These are phyloP conservation scores for Zosterops japonicus DNA, from an alignment of 2,113 vertebrate genomes.

Conservation along the genomic window DNA sequence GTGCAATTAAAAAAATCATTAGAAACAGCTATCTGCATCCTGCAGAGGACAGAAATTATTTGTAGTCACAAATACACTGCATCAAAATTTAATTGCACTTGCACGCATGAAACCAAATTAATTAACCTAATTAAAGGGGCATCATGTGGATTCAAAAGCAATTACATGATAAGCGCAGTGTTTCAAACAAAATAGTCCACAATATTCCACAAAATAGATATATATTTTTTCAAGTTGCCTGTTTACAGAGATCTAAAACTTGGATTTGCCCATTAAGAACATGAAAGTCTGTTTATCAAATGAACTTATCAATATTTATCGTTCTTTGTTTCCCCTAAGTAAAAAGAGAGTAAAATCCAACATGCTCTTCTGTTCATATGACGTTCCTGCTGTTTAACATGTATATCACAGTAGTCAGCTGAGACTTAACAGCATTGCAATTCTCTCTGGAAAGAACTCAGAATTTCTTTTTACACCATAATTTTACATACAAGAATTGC, in stretches of 20 bases:
- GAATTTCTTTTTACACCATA: background rate
- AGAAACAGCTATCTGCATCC: conserved; percentile 11
- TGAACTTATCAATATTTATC: background rate
- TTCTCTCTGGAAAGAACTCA: background rate
- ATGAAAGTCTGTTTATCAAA: background rate
- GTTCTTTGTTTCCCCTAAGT: background rate
- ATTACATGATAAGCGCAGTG: background rate
- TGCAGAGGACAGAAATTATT: background rate
- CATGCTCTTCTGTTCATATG: background rate
- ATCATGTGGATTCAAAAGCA: background rate
- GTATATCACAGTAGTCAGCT: background rate
- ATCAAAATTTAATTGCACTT: background rate
- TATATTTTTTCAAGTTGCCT: background rate
- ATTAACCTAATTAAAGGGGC: background rate
- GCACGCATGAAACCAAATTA: background rate
- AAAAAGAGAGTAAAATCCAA: background rate
- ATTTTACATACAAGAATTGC: background rate
- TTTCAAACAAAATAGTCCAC: background rate
- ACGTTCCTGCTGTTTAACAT: background rate
- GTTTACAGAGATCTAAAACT: background rate
- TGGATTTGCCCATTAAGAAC: background rate
- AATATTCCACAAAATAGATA: background rate
- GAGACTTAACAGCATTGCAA: background rate
- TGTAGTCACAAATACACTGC: background rate
- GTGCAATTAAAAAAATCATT: conserved; percentile 25